Conservation (phyloP, 2,888 invertebrate genomes). For the Melieria picta region DNA sequence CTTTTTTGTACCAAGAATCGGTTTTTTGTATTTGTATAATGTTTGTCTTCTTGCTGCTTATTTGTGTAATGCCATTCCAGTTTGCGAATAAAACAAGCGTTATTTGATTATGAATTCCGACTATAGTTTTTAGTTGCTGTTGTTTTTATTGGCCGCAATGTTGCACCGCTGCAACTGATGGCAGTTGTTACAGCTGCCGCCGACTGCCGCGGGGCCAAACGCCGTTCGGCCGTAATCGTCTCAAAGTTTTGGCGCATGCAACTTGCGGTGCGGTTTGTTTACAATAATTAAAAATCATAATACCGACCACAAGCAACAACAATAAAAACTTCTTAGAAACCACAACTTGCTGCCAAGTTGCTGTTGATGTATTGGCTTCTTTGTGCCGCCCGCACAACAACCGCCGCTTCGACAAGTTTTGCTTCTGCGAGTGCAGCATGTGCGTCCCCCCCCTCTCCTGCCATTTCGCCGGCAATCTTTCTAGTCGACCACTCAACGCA, state of each 20-base stretch:
- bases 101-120: background rate
- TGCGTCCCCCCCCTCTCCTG: too few species aligned
- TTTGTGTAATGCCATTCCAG: conserved; percentile 1
- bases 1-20: background rate
- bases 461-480: too few species aligned
- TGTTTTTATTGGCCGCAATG: background rate
- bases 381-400: too few species aligned
- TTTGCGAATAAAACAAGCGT: background rate
- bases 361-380: too few species aligned
- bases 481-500: too few species aligned
- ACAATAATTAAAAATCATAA: background rate
- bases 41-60: background rate
- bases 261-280: background rate
- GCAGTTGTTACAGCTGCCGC: too few species aligned
- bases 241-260: too few species aligned
- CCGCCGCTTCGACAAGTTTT: too few species aligned
- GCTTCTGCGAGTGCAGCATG: background rate
- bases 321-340: background rate
- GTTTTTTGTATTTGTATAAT: background rate
- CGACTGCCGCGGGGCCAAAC: too few species aligned
- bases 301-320: background rate
- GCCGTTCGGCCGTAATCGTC: too few species aligned
- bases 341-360: background rate
- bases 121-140: background rate
- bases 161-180: background rate